Conservation (phyloP, 2,113 vertebrate species). For the Varanus salvator region DNA sequence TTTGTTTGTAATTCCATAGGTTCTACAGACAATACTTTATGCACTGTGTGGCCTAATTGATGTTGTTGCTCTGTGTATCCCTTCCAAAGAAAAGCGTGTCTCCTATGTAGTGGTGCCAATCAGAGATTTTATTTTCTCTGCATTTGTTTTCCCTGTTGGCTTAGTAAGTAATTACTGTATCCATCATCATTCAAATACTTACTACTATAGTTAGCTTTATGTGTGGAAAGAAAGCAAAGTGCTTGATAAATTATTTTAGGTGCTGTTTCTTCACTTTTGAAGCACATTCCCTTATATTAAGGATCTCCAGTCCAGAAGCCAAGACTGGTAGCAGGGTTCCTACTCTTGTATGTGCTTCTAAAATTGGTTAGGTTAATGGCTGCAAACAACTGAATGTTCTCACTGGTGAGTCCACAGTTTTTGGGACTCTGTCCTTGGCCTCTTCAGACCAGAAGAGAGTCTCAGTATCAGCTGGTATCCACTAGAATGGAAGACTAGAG, state of each 20-base stretch:
- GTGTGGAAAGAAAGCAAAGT: neutral
- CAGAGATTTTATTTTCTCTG: constrained; percentile 51
- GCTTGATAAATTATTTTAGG: neutral
- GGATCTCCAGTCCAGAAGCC: neutral
- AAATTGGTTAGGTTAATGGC: neutral
- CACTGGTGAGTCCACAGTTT: neutral
- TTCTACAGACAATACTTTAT: constrained; percentile 61
- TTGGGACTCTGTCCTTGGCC: neutral
- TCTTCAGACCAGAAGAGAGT: too few relatives aligned
- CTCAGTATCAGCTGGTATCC: too few relatives aligned
- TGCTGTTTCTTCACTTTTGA: neutral
- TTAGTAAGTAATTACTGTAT: constrained; percentile 44
- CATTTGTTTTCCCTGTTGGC: constrained; percentile 60
- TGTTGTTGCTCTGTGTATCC: constrained; percentile 27
- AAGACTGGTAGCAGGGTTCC: neutral
- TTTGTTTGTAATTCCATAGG: constrained; percentile 35
- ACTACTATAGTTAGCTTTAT: neutral
- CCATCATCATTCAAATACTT: constrained; percentile 2
- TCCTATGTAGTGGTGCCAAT: neutral
- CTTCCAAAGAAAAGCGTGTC: constrained; percentile 6
- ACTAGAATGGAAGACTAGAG: too few relatives aligned
- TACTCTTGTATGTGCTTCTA: neutral
- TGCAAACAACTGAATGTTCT: neutral
- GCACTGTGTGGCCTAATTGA: constrained; percentile 46
- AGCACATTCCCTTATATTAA: neutral